These are phyloP conservation scores for Athene noctua DNA, from an alignment of 2,113 vertebrate species.

Conservation along the genomic window DNA sequence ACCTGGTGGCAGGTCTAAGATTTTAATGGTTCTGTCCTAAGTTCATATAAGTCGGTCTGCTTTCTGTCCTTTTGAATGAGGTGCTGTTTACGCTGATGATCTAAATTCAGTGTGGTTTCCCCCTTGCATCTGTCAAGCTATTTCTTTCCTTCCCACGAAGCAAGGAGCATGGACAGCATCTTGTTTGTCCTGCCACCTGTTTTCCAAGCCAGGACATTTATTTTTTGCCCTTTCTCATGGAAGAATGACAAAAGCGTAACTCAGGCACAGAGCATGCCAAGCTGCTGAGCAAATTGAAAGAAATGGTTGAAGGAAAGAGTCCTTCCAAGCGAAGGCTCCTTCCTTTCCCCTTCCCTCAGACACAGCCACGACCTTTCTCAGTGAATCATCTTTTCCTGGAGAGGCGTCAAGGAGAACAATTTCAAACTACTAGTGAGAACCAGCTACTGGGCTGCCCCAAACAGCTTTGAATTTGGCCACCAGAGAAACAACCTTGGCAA, in stretches of 20 bases:
- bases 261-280: background rate
- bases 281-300: conserved; percentile 6
- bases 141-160: background rate
- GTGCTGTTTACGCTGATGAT: background rate
- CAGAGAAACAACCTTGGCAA: conserved; percentile 34
- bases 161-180: background rate
- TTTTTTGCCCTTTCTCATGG: conserved; percentile 15
- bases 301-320: background rate
- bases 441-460: conserved; percentile 43
- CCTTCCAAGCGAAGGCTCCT: background rate
- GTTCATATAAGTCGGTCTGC: background rate
- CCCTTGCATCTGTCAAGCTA: conserved; percentile 2
- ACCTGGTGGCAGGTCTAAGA: background rate
- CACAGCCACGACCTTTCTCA: background rate
- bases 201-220: conserved; percentile 15
- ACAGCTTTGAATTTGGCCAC: conserved; percentile 20
- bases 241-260: conserved; percentile 3
- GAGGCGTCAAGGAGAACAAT: conserved; percentile 4
- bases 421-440: conserved; percentile 11
- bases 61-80: background rate
- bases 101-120: background rate
- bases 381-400: conserved; percentile 47
- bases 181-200: conserved; percentile 56
- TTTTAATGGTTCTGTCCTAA: background rate
- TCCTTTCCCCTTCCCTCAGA: background rate